Base-by-base conservation (phyloP, 2,797 vertebrate species). In the Syngnathus acus region DNA sequence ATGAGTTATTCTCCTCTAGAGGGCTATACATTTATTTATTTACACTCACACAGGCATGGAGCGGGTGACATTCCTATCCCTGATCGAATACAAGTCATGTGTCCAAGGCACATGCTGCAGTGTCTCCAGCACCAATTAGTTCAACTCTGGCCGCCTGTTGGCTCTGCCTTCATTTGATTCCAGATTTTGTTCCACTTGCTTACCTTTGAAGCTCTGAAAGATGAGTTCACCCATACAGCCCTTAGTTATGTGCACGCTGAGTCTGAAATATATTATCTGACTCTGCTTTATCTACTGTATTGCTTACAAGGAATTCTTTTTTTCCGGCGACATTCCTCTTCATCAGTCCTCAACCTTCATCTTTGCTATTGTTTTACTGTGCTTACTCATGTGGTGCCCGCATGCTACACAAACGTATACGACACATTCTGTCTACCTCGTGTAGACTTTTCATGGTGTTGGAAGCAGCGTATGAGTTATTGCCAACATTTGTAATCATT, bases 41-140 rank as follows among this genome's bases (percentile, higher is more conserved):
- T 32, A 4, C 32, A 32, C 32, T 32, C 32, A 32, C 32, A 32
- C 32, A 32, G 32, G 32, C 32, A 32, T 32, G 47, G 62, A 72
- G 37, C 67, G 42, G 62, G 57, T 63, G 64, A 74, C 61, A 57
- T 43, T 32, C 32, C 32, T 32, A 32, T 32, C 32, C 32, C 32
- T 61, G 66, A 75, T 64, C 68, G 64, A 61, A 71, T 64, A 67
- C 65, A 11, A 72, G 65, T 74, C 75, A 82, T 23, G 14, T 73
- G 84, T 74, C 64, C 62, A 74, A 74, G 73, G 79, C 85, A 77
- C 76, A 78, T 79, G 81, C 73, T 73, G 77, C 81, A 83, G 72
- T 84, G 79, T 82, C 79, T 80, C 68, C 78, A 80, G 80, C 80
- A 79, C 81, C 85, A 86, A 87, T 87, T 82, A 83, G 77, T 51